Conservation (phyloP, 1,140 invertebrate species). For the Drosophila pruinosa region DNA sequence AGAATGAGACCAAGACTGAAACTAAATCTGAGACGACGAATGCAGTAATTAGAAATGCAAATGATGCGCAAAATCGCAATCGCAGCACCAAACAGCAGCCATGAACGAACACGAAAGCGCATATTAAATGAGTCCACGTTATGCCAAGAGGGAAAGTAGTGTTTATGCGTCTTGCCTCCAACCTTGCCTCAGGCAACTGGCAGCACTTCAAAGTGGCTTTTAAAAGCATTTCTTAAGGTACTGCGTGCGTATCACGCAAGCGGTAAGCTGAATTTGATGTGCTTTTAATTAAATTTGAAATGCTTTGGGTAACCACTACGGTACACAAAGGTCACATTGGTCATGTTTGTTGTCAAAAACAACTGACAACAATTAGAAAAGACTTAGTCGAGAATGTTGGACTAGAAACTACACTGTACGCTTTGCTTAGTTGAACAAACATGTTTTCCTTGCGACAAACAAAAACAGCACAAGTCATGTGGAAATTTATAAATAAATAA, state of each 20-base stretch:
- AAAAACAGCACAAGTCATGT: too few species aligned
- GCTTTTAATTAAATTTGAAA: constrained; percentile 41
- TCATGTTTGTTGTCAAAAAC: neutral
- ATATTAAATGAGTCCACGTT: constrained; percentile 38
- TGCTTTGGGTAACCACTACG: neutral
- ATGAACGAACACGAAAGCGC: constrained; percentile 19
- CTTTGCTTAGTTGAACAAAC: too few species aligned
- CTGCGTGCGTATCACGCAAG: constrained; percentile 19
- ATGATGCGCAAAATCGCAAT: constrained; percentile 38
- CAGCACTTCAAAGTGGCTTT: constrained; percentile 24
- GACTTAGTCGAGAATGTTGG: neutral
- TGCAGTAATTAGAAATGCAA: constrained; percentile 56
- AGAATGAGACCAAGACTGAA: neutral
- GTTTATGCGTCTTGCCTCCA: neutral
- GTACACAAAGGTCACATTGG: constrained; percentile 7
- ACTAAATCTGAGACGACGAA: neutral
- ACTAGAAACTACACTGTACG: too few species aligned
- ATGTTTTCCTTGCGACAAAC: too few species aligned
- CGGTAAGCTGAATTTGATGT: constrained; percentile 29
- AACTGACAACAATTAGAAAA: neutral
- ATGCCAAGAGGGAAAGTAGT: neutral
- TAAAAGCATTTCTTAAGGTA: constrained; percentile 4
- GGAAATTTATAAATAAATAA: too few species aligned
- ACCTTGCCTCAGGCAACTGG: neutral
- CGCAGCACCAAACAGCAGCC: constrained; percentile 22